Conservation (phyloP, 1,140 invertebrate species). For the Drosophila tropicalis region DNA sequence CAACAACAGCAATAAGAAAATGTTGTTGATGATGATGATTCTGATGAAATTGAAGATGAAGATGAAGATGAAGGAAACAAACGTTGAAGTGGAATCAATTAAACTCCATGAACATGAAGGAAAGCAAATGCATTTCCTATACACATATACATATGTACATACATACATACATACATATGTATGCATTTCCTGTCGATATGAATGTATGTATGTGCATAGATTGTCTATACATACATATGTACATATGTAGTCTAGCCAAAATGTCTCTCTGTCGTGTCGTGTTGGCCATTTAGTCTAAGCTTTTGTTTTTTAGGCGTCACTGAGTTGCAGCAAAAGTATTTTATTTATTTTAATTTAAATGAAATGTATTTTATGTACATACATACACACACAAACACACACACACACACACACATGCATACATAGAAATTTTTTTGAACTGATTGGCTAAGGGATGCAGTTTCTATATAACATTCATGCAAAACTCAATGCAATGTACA, state of each 20-base stretch:
- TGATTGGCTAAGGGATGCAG: constrained; percentile 54
- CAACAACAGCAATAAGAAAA: constrained; percentile 16
- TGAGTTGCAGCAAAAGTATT: constrained; percentile 35
- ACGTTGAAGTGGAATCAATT: constrained; percentile 57
- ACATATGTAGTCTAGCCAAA: constrained; percentile 12
- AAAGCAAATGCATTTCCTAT: constrained; percentile 38
- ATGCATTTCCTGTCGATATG: too few species aligned
- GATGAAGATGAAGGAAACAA: background rate
- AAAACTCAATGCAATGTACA: constrained; percentile 41
- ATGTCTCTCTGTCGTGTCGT: constrained; percentile 37
- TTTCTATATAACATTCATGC: constrained; percentile 32
- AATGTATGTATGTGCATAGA: background rate
- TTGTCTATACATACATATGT: background rate
- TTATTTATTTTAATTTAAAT: constrained; percentile 82
- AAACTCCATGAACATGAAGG: constrained; percentile 60
- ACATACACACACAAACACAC: constrained; percentile 10
- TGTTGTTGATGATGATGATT: background rate
- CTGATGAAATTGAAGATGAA: constrained; percentile 8
- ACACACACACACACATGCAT: constrained; percentile 11
- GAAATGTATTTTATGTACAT: constrained; percentile 77
- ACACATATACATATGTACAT: background rate
- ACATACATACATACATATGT: background rate
- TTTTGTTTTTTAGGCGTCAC: constrained; percentile 56
- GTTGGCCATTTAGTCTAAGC: constrained; percentile 60
- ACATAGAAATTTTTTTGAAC: constrained; percentile 34